Conservation (phyloP, 2,888 invertebrate genomes). For the Ichneumoninae sp. region DNA sequence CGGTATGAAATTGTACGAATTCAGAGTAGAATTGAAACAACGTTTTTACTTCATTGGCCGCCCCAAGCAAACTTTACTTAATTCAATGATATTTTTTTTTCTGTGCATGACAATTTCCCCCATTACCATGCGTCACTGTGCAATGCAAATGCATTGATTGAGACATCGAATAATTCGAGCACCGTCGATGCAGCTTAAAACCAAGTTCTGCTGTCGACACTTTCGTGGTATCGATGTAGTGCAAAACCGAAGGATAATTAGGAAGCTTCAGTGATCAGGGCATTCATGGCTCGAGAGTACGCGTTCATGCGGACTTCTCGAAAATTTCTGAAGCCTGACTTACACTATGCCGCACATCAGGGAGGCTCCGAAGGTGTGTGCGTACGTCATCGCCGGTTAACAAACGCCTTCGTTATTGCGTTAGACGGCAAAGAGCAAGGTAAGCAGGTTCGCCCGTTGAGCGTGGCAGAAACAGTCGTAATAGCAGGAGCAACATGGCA, state of each 20-base stretch:
- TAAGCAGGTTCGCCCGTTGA: constrained; percentile 69
- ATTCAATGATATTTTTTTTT: no score
- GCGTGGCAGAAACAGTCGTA: constrained; percentile 55
- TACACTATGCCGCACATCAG: neutral
- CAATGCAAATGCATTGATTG: neutral
- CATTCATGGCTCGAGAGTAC: neutral
- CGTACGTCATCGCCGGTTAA: constrained; percentile 72
- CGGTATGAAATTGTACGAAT: no score
- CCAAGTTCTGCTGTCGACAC: no score
- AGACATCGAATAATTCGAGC: neutral
- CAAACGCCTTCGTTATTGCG: constrained; percentile 79
- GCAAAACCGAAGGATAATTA: neutral
- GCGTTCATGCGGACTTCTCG: neutral
- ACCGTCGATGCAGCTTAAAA: neutral
- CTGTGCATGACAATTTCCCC: no score
- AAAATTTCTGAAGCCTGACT: neutral
- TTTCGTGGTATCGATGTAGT: neutral
- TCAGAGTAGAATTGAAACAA: no score
- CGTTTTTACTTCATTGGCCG: no score
- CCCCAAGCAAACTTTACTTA: no score
- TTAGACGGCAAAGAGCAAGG: constrained; percentile 76
- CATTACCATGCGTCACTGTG: neutral
- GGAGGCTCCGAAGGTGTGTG: constrained; percentile 57
- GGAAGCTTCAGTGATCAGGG: neutral
- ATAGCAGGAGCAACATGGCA: constrained; percentile 36